These are phyloP conservation scores for Serilophus lunatus DNA, from an alignment of 2,113 vertebrate genomes.

Conservation along the genomic window DNA sequence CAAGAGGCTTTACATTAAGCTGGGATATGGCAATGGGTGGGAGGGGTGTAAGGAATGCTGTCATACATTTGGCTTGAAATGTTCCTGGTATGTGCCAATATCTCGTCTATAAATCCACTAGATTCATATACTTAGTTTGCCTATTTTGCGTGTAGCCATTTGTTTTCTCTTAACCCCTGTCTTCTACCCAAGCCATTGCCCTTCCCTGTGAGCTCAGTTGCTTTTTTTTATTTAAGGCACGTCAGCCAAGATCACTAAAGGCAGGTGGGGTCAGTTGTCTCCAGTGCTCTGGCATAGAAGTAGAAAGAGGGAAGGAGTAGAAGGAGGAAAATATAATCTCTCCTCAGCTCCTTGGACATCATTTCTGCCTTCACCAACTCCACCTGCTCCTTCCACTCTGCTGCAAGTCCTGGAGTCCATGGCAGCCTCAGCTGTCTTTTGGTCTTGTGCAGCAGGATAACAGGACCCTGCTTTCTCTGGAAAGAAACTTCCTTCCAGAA, in stretches of 20 bases:
- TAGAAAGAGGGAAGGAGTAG: background rate
- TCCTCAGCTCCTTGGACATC: background rate
- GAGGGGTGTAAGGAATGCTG: slow-evolving; percentile 16
- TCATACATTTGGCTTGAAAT: slow-evolving; percentile 19
- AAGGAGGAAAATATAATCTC: background rate
- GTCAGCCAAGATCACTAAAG: background rate
- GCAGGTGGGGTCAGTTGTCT: background rate
- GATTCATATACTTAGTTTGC: background rate
- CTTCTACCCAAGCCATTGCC: background rate
- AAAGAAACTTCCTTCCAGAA: background rate
- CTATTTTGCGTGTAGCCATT: slow-evolving; percentile 16
- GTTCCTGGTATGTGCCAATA: slow-evolving; percentile 32
- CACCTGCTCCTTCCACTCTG: background rate
- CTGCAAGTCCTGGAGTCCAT: background rate
- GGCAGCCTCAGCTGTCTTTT: background rate
- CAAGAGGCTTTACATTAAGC: slow-evolving; percentile 43
- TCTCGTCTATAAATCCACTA: slow-evolving; percentile 16
- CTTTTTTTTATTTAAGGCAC: background rate
- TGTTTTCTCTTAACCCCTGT: background rate
- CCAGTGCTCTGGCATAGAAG: background rate
- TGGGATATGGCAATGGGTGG: slow-evolving; percentile 8
- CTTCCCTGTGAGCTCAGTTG: background rate
- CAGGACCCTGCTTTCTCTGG: background rate
- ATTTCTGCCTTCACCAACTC: background rate
- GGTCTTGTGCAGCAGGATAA: background rate